phyloP scores from a whole-genome alignment of 2,888 invertebrate species.

The Hirtodrosophila alboralis region DNA sequence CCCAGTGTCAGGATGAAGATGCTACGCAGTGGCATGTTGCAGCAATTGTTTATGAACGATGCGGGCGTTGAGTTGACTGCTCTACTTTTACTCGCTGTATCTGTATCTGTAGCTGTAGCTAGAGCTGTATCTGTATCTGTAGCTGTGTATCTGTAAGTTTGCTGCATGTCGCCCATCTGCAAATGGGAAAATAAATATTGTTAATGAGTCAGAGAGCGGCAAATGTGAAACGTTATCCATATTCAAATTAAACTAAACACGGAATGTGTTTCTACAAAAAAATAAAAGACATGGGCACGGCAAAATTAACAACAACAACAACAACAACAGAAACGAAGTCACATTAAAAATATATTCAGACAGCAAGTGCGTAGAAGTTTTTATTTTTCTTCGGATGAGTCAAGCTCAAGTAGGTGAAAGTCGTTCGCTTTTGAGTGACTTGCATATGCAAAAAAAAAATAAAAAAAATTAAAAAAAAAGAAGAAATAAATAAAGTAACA shows the following conservation, averaged over 20 bases:
- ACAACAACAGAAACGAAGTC: conserved; percentile 3
- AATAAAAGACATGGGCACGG: conserved; percentile 49
- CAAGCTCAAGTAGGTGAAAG: conserved; percentile 74
- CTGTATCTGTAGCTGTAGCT: conserved; percentile 20
- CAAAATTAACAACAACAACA: conserved; percentile 41
- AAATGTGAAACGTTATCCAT: conserved; percentile 65
- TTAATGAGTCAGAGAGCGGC: conserved; percentile 55
- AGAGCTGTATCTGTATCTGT: conserved; percentile 25
- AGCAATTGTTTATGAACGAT: conserved; percentile 15
- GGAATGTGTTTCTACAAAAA: conserved; percentile 45
- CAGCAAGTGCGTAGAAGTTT: conserved; percentile 73
- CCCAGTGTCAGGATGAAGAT: conserved; percentile 53
- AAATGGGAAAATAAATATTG: conserved; percentile 50
- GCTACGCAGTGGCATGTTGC: conserved; percentile 33
- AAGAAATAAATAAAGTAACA: conserved; percentile 17
- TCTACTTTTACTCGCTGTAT: conserved; percentile 36
- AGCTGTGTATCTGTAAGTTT: conserved; percentile 44
- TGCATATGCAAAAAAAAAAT: conserved; percentile 72
- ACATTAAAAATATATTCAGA: conserved; percentile 22
- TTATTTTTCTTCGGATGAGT: conserved; percentile 56
- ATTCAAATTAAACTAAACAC: conserved; percentile 57
- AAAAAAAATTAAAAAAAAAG: conserved; percentile 5
- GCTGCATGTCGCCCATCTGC: conserved; percentile 77
- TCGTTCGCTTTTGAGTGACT: conserved; percentile 68
- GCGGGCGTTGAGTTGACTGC: conserved; percentile 30